Conservation (phyloP, 2,113 vertebrate species). For the Antechinus stuartii region DNA sequence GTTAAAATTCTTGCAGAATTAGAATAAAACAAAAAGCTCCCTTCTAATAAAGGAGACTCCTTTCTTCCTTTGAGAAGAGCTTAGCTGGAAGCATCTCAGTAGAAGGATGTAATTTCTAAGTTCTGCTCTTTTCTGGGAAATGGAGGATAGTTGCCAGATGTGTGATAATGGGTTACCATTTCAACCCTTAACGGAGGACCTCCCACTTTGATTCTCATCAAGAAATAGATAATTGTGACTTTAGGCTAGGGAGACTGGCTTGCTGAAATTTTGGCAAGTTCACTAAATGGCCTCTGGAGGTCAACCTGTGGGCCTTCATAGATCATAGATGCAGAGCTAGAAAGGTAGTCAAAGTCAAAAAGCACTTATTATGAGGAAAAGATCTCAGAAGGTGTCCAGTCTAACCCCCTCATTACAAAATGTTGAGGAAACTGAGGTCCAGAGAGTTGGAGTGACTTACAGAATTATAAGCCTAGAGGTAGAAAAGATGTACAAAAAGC, state of each 20-base stretch:
- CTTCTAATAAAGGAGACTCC: not conserved
- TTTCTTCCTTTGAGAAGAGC: not conserved
- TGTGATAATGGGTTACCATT: not conserved
- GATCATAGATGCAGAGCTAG: not conserved
- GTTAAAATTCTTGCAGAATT: not conserved
- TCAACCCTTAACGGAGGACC: not conserved
- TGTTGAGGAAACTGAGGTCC: not conserved
- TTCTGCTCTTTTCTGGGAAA: not conserved
- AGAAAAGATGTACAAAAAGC: not conserved
- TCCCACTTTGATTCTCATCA: not conserved
- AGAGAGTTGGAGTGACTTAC: not conserved
- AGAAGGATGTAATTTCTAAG: slow-evolving; percentile 50
- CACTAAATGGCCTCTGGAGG: not conserved
- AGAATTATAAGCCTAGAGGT: not conserved
- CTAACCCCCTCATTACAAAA: not conserved
- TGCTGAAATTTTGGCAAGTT: not conserved
- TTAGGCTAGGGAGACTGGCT: not conserved
- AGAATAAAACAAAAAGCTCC: not conserved
- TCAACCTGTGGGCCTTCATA: not conserved
- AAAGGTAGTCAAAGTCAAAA: not conserved
- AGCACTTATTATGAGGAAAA: not conserved
- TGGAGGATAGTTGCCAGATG: not conserved
- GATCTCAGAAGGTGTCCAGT: not conserved
- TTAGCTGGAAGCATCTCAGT: not conserved
- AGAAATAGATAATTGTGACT: not conserved